Evolutionary conservation across 2,113 vertebrate genomes (phyloP).

Genomic region (Cricetomys ansorgei): DNA sequence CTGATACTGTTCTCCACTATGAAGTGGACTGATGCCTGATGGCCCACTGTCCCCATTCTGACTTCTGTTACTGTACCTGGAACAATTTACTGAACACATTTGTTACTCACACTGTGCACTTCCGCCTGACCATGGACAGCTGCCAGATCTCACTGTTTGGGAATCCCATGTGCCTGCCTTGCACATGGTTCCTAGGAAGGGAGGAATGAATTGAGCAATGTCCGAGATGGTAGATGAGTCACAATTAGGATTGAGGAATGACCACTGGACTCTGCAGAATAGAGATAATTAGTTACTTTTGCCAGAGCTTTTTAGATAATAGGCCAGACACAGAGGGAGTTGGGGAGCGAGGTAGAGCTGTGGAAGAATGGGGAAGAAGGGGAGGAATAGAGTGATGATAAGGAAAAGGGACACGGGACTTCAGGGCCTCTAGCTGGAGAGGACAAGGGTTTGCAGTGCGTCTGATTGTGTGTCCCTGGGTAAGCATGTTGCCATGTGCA

Average conservation of each 20-base stretch:
- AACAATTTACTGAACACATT: background rate
- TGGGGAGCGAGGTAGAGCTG: background rate
- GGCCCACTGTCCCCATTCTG: background rate
- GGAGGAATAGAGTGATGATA: background rate
- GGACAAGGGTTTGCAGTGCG: background rate
- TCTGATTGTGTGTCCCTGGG: fast-evolving
- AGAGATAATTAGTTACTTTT: background rate
- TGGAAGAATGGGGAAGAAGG: background rate
- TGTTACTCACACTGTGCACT: background rate
- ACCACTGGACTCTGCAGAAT: background rate
- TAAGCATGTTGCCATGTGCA: fast-evolving
- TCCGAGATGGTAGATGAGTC: background rate
- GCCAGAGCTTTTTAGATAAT: background rate
- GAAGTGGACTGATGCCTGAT: background rate
- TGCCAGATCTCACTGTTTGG: background rate
- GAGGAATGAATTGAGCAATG: background rate
- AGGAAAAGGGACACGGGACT: too few species aligned
- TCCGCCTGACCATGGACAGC: background rate
- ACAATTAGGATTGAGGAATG: background rate
- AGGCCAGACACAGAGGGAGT: background rate
- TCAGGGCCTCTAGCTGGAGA: background rate
- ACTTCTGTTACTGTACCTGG: background rate
- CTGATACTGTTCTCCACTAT: background rate
- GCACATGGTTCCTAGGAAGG: background rate
- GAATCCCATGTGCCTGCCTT: background rate